These are phyloP conservation scores for Trachythela sp. DNA, from an alignment of 64 coral and sea anemone genomes.

Conservation along the genomic window DNA sequence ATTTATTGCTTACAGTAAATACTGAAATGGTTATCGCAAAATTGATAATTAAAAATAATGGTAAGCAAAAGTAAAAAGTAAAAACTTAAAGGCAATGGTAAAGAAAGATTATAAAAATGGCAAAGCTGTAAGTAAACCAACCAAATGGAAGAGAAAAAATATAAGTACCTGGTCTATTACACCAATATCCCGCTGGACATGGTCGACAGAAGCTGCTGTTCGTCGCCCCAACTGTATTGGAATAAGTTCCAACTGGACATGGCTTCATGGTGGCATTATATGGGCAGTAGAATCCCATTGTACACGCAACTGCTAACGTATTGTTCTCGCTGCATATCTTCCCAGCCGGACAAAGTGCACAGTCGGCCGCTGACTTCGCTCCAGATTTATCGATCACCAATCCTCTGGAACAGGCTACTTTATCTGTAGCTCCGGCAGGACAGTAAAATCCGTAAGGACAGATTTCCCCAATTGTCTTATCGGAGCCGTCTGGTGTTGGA, in stretches of 20 bases:
- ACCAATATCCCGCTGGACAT: slow-evolving; percentile 83
- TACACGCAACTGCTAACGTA: slow-evolving; percentile 74
- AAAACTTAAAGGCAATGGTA: too few relatives aligned
- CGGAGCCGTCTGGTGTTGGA: slow-evolving; percentile 71
- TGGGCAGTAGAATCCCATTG: slow-evolving; percentile 72
- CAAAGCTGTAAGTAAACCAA: too few relatives aligned
- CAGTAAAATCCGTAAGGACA: slow-evolving; percentile 84
- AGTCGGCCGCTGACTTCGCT: slow-evolving; percentile 63
- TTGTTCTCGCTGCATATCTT: slow-evolving; percentile 74
- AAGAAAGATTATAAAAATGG: too few relatives aligned
- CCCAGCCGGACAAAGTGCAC: slow-evolving; percentile 80
- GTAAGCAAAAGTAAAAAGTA: too few relatives aligned
- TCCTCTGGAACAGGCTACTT: slow-evolving; percentile 42
- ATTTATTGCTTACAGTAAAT: too few relatives aligned
- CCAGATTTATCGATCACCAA: slow-evolving; percentile 66
- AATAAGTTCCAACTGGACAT: slow-evolving; percentile 70
- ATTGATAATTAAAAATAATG: too few relatives aligned
- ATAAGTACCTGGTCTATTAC: slow-evolving; percentile 68
- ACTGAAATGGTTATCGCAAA: too few relatives aligned
- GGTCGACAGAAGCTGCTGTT: slow-evolving; percentile 68
- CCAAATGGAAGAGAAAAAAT: too few relatives aligned
- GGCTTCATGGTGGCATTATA: slow-evolving; percentile 68
- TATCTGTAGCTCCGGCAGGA: slow-evolving; percentile 53
- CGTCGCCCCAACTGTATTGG: slow-evolving; percentile 49
- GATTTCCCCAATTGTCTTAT: slow-evolving; percentile 49